phyloP scores from a whole-genome alignment of 2,113 vertebrate genomes.

The Pseudorectes ferrugineus region DNA sequence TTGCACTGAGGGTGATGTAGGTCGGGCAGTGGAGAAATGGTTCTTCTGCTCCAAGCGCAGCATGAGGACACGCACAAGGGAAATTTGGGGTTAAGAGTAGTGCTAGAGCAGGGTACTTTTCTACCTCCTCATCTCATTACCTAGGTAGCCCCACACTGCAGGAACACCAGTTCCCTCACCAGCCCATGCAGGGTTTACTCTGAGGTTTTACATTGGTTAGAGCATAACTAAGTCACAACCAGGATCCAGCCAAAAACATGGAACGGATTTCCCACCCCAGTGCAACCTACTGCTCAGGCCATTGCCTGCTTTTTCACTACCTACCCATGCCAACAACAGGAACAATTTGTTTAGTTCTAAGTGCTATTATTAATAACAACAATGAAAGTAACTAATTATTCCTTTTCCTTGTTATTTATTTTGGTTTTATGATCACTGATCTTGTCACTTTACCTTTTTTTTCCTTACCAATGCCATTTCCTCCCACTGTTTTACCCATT shows the following conservation, averaged over 20 bases:
- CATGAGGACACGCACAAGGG: background rate
- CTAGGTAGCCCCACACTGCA: background rate
- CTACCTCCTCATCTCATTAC: background rate
- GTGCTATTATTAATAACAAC: background rate
- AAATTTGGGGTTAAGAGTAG: background rate
- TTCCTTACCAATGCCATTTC: background rate
- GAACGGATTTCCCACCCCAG: background rate
- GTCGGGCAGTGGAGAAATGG: rapidly evolving
- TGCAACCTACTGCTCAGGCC: background rate
- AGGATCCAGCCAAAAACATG: background rate
- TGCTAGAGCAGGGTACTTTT: background rate
- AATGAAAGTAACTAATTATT: background rate
- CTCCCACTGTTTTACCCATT: background rate
- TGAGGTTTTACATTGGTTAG: background rate
- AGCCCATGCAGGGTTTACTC: background rate
- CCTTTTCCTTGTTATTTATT: background rate
- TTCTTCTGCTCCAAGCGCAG: background rate
- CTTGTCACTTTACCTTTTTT: background rate
- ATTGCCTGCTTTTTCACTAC: background rate
- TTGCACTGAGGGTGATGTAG: background rate
- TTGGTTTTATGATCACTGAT: background rate
- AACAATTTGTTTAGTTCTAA: background rate
- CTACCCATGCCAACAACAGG: background rate
- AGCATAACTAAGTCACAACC: background rate
- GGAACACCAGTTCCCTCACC: background rate